phyloP scores from a whole-genome alignment of 2,113 vertebrate species.

The Aphyosemion australe region DNA sequence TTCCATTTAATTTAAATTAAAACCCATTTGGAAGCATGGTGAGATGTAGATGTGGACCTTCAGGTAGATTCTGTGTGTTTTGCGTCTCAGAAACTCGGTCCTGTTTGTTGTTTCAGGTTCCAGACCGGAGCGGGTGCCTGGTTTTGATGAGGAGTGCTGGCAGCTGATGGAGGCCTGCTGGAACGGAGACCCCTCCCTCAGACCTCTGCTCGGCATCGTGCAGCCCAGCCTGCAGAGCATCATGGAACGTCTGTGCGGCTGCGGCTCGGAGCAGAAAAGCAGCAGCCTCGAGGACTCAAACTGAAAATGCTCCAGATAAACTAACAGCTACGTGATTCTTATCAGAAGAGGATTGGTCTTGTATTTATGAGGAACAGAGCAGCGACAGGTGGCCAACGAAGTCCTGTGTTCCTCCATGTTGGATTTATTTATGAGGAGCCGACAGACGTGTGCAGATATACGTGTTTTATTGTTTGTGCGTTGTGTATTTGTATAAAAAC shows the following conservation, averaged over 20 bases:
- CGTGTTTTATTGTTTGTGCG: slow-evolving; percentile 67
- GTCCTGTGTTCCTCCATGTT: slow-evolving; percentile 35
- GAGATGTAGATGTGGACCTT: too few species aligned
- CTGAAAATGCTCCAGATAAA: slow-evolving; percentile 76
- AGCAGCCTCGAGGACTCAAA: slow-evolving; percentile 89
- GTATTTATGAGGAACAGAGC: slow-evolving; percentile 61
- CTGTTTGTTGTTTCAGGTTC: slow-evolving; percentile 78
- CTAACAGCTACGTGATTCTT: slow-evolving; percentile 13
- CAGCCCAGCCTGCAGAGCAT: slow-evolving; percentile 93
- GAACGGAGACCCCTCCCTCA: slow-evolving; percentile 91
- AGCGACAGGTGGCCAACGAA: too few species aligned
- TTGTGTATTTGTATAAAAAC: slow-evolving; percentile 74
- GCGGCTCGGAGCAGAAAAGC: slow-evolving; percentile 71
- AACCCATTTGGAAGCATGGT: too few species aligned
- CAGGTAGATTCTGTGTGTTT: background rate
- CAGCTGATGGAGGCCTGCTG: slow-evolving; percentile 99
- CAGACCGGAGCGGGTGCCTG: slow-evolving; percentile 87
- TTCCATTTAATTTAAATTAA: too few species aligned
- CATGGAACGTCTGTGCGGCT: slow-evolving; percentile 88
- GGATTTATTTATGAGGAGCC: slow-evolving; percentile 74
- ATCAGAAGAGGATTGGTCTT: slow-evolving; percentile 41
- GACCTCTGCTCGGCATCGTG: slow-evolving; percentile 94
- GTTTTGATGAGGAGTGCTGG: slow-evolving; percentile 97
- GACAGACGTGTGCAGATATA: slow-evolving; percentile 47
- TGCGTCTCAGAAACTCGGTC: background rate